Conservation (phyloP, 2,113 vertebrate species). For the Acinonyx jubatus region DNA sequence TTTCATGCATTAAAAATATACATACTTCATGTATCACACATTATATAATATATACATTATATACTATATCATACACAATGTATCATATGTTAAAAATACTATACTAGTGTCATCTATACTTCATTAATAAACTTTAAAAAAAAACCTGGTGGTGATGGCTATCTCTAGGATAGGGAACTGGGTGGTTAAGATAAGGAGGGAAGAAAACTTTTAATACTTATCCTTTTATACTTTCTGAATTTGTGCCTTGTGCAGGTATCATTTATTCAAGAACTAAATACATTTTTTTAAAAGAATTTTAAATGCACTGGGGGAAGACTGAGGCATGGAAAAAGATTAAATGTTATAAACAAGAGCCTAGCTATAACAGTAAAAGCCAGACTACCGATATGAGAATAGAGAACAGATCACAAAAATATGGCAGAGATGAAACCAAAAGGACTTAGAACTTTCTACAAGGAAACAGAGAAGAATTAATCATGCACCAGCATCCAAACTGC, state of each 20-base stretch:
- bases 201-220: background rate
- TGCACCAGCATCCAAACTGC: background rate
- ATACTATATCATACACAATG: too few species aligned
- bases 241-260: background rate
- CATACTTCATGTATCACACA: too few species aligned
- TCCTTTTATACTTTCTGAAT: background rate
- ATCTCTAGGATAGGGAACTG: background rate
- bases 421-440: background rate
- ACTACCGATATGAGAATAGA: background rate
- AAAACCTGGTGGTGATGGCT: background rate
- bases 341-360: background rate
- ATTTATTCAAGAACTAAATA: slow-evolving; percentile 10
- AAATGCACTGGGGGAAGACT: background rate
- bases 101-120: background rate
- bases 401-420: background rate
- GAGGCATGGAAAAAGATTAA: background rate
- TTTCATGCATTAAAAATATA: background rate
- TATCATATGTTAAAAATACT: too few species aligned
- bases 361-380: background rate
- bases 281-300: background rate
- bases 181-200: background rate
- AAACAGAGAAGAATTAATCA: background rate
- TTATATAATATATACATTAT: too few species aligned
- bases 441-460: background rate
- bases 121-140: background rate